Evolutionary conservation across 2,888 invertebrate species (phyloP), one percentile per base, ranked within the genome.

Genomic region (Trachelus troglodyta): DNA sequence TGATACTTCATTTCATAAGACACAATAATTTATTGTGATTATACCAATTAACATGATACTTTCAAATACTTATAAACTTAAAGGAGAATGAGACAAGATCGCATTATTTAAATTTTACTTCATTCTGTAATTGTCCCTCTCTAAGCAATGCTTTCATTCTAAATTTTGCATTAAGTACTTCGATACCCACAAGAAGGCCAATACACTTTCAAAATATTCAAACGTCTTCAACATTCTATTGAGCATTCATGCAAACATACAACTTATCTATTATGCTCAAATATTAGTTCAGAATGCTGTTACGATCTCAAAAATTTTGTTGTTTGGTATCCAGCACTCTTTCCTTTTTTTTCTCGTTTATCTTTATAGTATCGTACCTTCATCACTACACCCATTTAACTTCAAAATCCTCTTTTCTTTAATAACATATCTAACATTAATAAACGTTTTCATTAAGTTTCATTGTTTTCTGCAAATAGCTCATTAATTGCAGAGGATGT

Each of bases 261-360:
- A 56, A 56, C 23, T 23, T 56, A 23, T 56, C 23, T 56, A 56
- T 56, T 56, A 56, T 23, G 23, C 56, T 56, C 56, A 56, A 56
- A 56, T 56, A 9, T 56, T 23, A 23, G 9, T 23, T 56, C 23
- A 23, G 56, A 56, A 56, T 23, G 23, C 23, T 56, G 56, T 23
- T 56, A 56, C 56, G 56, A 56, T 56, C 56, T 56, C 56, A 23
- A 56, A 56, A 23, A 23, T 23, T 31, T 31, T 31, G 34, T 71
- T 71, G 2, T 31, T 71, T 12, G 34, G 71, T 71, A 71, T 34
- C 33, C 71, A 71, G 71, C 71, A 71, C 71, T 71, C 71, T 71
- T 71, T 71, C 71, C 71, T 2, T 71, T 34, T 34, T 30, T 31
- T 56, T 23, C 40, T 40, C 15, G 15, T 40, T 40, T 40, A 40